These are phyloP conservation scores for Perccottus glenii DNA, from an alignment of 2,113 vertebrate species.

Conservation along the genomic window DNA sequence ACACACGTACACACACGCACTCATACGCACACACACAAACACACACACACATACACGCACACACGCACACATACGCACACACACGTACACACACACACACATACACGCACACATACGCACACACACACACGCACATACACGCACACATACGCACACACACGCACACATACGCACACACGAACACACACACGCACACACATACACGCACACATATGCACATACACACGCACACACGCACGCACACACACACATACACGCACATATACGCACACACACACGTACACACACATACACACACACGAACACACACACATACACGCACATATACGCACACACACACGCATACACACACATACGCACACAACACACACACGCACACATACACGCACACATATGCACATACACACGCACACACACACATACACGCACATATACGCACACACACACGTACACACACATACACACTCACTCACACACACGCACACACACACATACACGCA, in stretches of 20 bases:
- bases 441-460: constrained; percentile 31
- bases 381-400: constrained; percentile 22
- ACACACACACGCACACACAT: constrained; percentile 15
- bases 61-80: constrained; percentile 19
- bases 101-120: constrained; percentile 36
- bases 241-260: constrained; percentile 24
- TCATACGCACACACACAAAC: constrained; percentile 22
- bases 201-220: constrained; percentile 11
- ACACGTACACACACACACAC: constrained; percentile 6
- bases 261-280: constrained; percentile 29
- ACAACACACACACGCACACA: constrained; percentile 26
- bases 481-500: no score
- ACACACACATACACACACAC: constrained; percentile 18
- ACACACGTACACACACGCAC: constrained; percentile 16
- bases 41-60: constrained; percentile 30
- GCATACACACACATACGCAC: constrained; percentile 16
- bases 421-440: not conserved
- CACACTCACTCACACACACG: no score
- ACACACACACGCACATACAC: constrained; percentile 9
- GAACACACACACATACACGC: constrained; percentile 7
- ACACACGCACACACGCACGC: constrained; percentile 27
- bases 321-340: constrained; percentile 18
- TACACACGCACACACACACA: constrained; percentile 7
- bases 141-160: constrained; percentile 23
- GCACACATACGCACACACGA: constrained; percentile 25